Conservation (phyloP, 1,140 invertebrate species). For the Drosophila chauvacae region DNA sequence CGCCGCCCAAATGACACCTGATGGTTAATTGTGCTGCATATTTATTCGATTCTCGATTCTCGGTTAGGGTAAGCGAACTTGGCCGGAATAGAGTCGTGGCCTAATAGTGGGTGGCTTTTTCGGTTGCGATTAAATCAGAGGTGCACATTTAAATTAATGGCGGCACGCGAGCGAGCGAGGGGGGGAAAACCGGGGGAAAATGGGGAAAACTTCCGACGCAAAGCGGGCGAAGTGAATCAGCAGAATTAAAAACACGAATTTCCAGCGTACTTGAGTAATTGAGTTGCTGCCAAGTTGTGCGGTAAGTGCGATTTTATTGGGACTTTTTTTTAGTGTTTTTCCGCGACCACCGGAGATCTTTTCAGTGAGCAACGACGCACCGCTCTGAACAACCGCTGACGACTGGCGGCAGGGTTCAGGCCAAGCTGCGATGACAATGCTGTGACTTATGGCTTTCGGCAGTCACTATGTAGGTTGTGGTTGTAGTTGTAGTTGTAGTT, state of each 20-base stretch:
- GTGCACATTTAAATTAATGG: constrained; percentile 59
- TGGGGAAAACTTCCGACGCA: constrained; percentile 42
- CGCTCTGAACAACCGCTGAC: constrained; percentile 68
- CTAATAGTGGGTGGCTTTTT: constrained; percentile 8
- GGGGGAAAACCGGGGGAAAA: background rate
- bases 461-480: constrained; percentile 16
- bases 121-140: constrained; percentile 62
- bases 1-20: constrained; percentile 56
- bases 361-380: constrained; percentile 56
- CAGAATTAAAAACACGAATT: constrained; percentile 41
- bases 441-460: constrained; percentile 61
- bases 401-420: constrained; percentile 76
- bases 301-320: constrained; percentile 19
- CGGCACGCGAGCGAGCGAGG: constrained; percentile 46
- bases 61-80: constrained; percentile 40
- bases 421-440: constrained; percentile 60
- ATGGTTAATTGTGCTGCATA: constrained; percentile 62
- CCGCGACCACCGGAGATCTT: constrained; percentile 37
- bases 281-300: constrained; percentile 26
- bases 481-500: constrained; percentile 13
- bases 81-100: constrained; percentile 15
- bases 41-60: constrained; percentile 56
- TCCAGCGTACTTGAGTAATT: constrained; percentile 55
- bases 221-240: constrained; percentile 39
- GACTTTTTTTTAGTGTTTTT: background rate